Evolutionary conservation across 2,888 invertebrate species (phyloP).

Genomic region (Lycia hirtaria): DNA sequence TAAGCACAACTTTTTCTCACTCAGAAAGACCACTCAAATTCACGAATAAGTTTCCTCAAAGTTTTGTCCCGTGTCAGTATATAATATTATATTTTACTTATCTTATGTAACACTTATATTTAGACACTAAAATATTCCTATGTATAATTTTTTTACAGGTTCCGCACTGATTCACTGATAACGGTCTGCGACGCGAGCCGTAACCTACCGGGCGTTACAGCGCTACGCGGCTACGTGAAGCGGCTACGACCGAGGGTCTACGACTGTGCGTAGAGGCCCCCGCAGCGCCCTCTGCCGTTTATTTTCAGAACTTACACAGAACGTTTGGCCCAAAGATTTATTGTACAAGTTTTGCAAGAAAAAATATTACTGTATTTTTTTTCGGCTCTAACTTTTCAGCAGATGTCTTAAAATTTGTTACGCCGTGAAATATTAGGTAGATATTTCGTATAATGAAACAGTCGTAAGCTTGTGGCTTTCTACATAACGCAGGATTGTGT

Average conservation of each 20-base stretch:
- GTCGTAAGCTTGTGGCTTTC: not conserved
- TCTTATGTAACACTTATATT: conserved; percentile 18
- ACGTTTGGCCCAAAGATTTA: conserved; percentile 45
- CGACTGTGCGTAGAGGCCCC: conserved; percentile 52
- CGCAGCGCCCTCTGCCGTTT: conserved; percentile 47
- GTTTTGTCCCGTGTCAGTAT: conserved; percentile 27
- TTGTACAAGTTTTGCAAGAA: conserved; percentile 45
- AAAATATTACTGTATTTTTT: conserved; percentile 37
- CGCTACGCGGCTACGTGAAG: conserved; percentile 44
- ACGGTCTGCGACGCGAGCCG: conserved; percentile 18
- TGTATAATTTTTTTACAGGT: not conserved
- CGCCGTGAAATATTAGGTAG: conserved; percentile 22
- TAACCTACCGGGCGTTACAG: conserved; percentile 3
- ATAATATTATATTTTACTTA: conserved; percentile 8
- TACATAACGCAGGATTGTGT: not conserved
- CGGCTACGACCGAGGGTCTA: conserved; percentile 49
- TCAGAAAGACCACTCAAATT: conserved; percentile 28
- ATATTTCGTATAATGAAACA: conserved; percentile 4
- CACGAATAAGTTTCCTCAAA: conserved; percentile 32
- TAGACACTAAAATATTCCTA: not conserved
- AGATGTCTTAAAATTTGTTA: conserved; percentile 36
- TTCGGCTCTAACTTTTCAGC: conserved; percentile 34
- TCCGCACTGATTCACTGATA: conserved; percentile 14
- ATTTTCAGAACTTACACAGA: conserved; percentile 46
- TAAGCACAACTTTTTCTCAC: conserved; percentile 34